Evolutionary conservation across 1,140 invertebrate species (phyloP), one percentile per base, ranked within the genome.

Genomic region (Andricus grossulariae): DNA sequence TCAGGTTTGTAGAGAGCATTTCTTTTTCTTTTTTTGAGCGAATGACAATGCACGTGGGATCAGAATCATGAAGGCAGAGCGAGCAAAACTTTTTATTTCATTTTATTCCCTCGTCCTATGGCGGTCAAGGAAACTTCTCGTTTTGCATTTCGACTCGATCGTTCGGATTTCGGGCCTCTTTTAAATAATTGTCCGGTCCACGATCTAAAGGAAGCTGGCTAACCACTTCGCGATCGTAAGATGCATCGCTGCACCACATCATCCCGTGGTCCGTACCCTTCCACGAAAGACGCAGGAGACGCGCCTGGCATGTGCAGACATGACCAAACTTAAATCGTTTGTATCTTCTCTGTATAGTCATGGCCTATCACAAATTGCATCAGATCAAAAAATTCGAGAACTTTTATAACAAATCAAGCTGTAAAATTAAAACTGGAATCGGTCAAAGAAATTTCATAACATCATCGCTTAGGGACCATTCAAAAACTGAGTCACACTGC

Each of bases 201-300:
- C 18, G 13, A 19, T 54, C 8, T n/a, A 54, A 54, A 54, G 52
- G 52, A 54, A 18, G 52, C n/a, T 18, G 16, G 51, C 51, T 16
- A 52, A 16, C 52, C 52, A 10, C 52, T 54, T 54, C 16, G 52
- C 52, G 52, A 54, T 54, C 52, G 52, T 10, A 54, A 54, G 52
- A 54, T 54, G 52, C 52, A 54, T 19, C 16, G 52, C 52, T 54
- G n/a, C 52, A 54, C 52, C 52, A 54, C 52, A 54, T 54, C 52
- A 54, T 54, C 10, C 52, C 10, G 51, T 16, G 16, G 51, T 54
- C 51, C 25, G 52, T 54, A 54, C 18, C n/a, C 52, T 54, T 54
- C 52, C 13, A 19, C 52, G 16, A 54, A 54, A n/a, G 16, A 54
- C 52, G 5, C 52, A 16, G 52, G 52, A n/a, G 15, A 19, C 16